Percentiles rank a stretch among this genome's conserved stretches.
Evolutionary conservation across 1,140 invertebrate species (phyloP).

Genomic region (Whitmania pigra): DNA sequence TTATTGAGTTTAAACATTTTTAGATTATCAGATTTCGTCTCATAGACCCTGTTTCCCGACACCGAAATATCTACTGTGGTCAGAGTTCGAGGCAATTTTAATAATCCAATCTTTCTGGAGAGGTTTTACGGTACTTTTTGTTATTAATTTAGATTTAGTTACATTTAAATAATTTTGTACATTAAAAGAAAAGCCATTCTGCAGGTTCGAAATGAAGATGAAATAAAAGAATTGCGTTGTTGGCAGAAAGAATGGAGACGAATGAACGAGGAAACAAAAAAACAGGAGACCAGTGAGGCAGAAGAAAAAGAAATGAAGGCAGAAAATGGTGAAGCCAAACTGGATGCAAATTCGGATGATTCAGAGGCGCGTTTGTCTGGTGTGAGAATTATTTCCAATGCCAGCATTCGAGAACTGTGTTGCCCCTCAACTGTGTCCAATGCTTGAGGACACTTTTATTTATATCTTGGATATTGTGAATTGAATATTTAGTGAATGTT

Average conservation of each 20-base stretch:
- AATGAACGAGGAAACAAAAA: conserved; percentile 35
- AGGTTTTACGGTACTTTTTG: conserved; percentile 36
- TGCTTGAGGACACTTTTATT: too few species aligned
- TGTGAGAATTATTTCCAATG: too few species aligned
- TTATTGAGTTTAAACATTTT: conserved; percentile 14
- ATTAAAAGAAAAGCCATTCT: neutral
- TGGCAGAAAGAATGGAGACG: conserved; percentile 42
- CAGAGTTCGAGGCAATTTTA: conserved; percentile 39
- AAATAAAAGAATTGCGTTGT: conserved; percentile 39
- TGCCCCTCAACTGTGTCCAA: too few species aligned
- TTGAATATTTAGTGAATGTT: too few species aligned
- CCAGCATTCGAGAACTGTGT: too few species aligned
- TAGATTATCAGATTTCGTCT: conserved; percentile 9
- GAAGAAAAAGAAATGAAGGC: conserved; percentile 24
- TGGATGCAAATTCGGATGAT: neutral
- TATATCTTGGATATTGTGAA: too few species aligned
- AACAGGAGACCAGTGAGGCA: conserved; percentile 38
- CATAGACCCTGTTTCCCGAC: conserved; percentile 39
- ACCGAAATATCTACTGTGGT: conserved; percentile 40
- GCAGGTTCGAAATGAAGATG: conserved; percentile 35
- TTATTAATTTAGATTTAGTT: neutral
- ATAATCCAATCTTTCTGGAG: conserved; percentile 41
- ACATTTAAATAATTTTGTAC: neutral
- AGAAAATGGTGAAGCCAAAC: neutral
- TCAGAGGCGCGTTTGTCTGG: too few species aligned